Evolutionary conservation across 2,113 vertebrate genomes (phyloP).

Genomic region (Trochalopteron elliotii): DNA sequence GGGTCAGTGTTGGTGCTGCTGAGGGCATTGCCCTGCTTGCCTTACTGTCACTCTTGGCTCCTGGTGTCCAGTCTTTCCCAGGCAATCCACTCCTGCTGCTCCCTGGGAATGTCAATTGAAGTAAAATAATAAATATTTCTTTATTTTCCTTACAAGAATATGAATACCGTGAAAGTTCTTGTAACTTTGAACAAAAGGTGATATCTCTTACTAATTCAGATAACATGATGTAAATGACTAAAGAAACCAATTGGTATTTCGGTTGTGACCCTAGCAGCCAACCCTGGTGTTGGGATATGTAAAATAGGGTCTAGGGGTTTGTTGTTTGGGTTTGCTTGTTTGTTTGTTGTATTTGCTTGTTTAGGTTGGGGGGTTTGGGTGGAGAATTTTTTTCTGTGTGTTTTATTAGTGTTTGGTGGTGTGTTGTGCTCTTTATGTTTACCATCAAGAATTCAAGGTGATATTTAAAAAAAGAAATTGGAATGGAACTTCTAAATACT

Average conservation of each 20-base stretch:
- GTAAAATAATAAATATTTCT: not conserved
- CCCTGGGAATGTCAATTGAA: not conserved
- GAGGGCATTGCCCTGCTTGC: not conserved
- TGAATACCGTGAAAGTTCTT: not conserved
- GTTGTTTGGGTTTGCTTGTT: not conserved
- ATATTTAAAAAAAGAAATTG: not conserved
- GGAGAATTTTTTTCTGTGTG: not conserved
- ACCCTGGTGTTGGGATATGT: not conserved
- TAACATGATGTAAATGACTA: not conserved
- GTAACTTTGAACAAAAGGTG: not conserved
- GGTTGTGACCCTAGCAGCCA: not conserved
- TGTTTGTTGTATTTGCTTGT: not conserved
- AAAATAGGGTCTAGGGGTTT: not conserved
- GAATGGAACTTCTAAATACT: not conserved
- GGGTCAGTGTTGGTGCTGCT: accelerated
- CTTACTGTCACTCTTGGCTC: not conserved
- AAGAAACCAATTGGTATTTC: accelerated
- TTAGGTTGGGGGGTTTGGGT: accelerated
- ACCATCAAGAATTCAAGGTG: not conserved
- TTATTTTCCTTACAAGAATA: not conserved
- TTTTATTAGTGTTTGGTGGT: not conserved
- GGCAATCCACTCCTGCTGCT: not conserved
- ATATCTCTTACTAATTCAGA: not conserved
- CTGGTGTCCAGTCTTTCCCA: not conserved
- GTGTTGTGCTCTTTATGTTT: not conserved